Conservation (phyloP, 2,113 vertebrate species). For the Datnioides undecimradiatus region DNA sequence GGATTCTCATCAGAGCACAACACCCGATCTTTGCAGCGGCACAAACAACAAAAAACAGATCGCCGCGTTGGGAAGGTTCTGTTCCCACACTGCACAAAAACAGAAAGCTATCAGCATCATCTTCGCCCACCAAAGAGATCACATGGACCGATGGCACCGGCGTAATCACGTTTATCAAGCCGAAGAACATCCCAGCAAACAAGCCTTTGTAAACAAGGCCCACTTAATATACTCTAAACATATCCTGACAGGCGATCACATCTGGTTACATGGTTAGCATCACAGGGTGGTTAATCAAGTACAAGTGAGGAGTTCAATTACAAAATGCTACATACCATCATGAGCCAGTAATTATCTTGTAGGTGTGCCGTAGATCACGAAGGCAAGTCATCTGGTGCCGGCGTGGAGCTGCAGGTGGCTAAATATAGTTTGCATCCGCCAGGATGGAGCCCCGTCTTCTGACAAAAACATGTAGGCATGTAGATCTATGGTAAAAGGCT, state of each 20-base stretch:
- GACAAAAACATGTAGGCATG: no score
- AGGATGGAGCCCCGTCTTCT: not conserved
- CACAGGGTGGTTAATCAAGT: conserved; percentile 7
- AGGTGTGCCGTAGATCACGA: conserved; percentile 11
- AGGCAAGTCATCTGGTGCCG: not conserved
- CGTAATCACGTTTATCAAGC: not conserved
- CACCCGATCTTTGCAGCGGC: not conserved
- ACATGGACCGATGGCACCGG: no score
- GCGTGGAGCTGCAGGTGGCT: conserved; percentile 2
- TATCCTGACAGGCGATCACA: not conserved
- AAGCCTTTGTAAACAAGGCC: conserved; percentile 2
- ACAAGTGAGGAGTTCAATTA: not conserved
- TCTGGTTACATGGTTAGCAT: not conserved
- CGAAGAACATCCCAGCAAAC: not conserved
- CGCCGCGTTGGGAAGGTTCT: not conserved
- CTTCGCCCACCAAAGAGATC: not conserved
- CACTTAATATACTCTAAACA: not conserved
- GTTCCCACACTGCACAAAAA: not conserved
- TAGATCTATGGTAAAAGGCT: no score
- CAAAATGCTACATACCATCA: not conserved
- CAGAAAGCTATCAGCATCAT: not conserved
- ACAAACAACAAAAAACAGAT: conserved; percentile 20
- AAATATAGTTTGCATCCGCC: not conserved
- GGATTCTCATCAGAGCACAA: not conserved
- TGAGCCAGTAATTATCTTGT: conserved; percentile 15